Evolutionary conservation across 2,113 vertebrate genomes (phyloP), one percentile per base, ranked within the genome.

Genomic region (Ondatra zibethicus): DNA sequence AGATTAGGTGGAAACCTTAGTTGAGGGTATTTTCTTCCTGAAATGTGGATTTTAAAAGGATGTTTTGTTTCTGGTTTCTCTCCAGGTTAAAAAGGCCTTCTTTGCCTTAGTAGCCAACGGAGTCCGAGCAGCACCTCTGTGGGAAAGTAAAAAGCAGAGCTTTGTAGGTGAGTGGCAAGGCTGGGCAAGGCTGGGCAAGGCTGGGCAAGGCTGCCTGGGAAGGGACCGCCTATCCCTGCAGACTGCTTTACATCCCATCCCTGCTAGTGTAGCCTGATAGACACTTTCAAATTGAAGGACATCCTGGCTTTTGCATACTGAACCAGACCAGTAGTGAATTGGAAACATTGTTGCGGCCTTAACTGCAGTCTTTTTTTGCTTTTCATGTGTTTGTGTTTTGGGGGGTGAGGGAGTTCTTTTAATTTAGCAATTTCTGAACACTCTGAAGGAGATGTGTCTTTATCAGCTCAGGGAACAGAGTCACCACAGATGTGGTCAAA

Each of bases 81-180:
- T 95, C 1, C 98, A 99, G 99, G 99, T 99, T 50, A 99, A 99
- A 98, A 99, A 99, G 98, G 99, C 99, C 2, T 99, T 99, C 98
- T 99, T 99, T 96, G 99, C 99, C 88, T 98, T 99, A 98, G 99
- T 99, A 88, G 99, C 99, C 95, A 99, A 99, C 19, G 99, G 99
- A 86, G 99, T 99, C 42, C 99, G 99, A 95, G 99, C 99, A 90
- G 99, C 99, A 89, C 99, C 99, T 0, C 98, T 99, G 81, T 99
- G 99, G 99, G 99, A 99, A 98, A 99, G 99, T 89, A 99, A 99
- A 98, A 99, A 99, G 96, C 99, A 99, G 97, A 99, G 99, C 98
- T 99, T 99, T 99, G 99, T 99, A 98, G 99, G 99, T 99, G 98
- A 99, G 99, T 97, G 73, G 0, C 0, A 7, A 0, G 68, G 23